Conservation (phyloP, 2,113 vertebrate genomes). For the Vulpes ferrilata region DNA sequence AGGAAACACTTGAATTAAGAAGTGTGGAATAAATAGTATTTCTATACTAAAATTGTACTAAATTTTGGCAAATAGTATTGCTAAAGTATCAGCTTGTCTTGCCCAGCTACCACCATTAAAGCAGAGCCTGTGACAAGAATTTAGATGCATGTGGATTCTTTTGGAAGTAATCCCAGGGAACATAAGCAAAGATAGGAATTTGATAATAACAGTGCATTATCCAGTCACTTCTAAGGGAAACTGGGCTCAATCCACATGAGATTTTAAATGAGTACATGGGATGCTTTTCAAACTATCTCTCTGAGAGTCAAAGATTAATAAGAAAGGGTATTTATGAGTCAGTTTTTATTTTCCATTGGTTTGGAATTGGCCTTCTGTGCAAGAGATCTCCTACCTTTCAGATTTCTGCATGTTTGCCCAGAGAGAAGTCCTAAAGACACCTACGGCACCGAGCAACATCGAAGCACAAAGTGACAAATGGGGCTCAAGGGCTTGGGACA, state of each 20-base stretch:
- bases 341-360: not conserved
- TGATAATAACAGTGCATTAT: not conserved
- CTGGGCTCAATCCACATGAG: not conserved
- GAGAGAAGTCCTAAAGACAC: not conserved
- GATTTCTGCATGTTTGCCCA: not conserved
- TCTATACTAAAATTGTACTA: not conserved
- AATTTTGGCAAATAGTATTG: not conserved
- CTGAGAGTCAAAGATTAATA: not conserved
- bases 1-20: not conserved
- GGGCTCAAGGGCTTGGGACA: not conserved
- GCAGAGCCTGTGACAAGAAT: not conserved
- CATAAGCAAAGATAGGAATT: not conserved
- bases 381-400: not conserved
- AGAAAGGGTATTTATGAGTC: not conserved
- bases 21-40: not conserved
- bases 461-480: not conserved
- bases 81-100: not conserved
- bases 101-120: not conserved
- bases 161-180: not conserved
- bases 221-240: not conserved
- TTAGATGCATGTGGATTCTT: not conserved
- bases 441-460: fast-evolving
- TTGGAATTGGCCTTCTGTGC: not conserved
- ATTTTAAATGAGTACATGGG: not conserved
- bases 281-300: not conserved